A percentile compares a stretch with the other conserved stretches of the same genome.
These are phyloP conservation scores for Cosmia trapezina DNA, from an alignment of 2,888 invertebrate species.

Conservation along the genomic window DNA sequence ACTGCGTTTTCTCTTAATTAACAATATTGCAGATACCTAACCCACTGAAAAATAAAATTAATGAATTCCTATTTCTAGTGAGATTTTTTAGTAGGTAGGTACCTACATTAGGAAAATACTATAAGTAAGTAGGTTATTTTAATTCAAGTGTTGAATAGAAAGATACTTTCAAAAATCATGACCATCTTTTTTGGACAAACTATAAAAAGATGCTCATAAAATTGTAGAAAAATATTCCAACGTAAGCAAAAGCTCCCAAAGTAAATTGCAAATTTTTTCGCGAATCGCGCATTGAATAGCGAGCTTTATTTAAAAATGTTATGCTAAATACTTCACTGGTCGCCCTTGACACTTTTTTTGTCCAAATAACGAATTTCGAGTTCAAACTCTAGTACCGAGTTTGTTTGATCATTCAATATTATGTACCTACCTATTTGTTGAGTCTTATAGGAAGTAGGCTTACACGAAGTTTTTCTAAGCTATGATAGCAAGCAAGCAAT, in stretches of 20 bases:
- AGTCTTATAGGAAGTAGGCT: background rate
- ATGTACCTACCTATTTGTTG: background rate
- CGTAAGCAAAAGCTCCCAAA: background rate
- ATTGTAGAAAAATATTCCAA: background rate
- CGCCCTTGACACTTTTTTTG: constrained; percentile 1
- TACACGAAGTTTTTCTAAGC: no score
- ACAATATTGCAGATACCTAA: background rate
- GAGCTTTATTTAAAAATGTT: background rate
- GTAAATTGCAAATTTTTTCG: background rate
- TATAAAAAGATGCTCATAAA: background rate
- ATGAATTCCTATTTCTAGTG: background rate
- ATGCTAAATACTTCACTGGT: background rate
- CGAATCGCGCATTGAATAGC: background rate
- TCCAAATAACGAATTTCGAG: background rate
- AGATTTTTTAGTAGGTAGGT: background rate
- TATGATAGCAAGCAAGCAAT: no score
- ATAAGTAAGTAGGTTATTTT: background rate
- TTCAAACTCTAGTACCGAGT: background rate
- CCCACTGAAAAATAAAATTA: background rate
- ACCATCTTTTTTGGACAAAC: background rate
- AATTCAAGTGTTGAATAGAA: no score
- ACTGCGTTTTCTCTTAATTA: background rate
- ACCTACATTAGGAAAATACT: no score
- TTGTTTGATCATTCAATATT: background rate
- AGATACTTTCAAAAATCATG: no score